Conservation (phyloP, 1,140 invertebrate genomes). For the Drosophila teissieri region DNA sequence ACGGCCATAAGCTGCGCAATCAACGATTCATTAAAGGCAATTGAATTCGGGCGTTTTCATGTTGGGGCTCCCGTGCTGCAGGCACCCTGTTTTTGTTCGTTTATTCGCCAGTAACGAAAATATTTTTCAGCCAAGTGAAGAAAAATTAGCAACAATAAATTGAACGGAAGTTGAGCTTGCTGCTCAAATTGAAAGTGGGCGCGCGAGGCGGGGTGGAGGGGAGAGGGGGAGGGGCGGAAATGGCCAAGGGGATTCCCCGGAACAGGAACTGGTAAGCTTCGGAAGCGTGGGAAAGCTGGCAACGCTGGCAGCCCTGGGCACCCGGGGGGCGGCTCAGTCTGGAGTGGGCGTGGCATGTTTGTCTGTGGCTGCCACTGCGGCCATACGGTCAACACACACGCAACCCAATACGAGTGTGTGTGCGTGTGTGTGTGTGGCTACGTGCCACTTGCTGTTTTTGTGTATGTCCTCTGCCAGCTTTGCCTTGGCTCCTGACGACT, state of each 20-base stretch:
- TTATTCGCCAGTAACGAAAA: slow-evolving; percentile 30
- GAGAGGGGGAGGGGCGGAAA: not conserved
- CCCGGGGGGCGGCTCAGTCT: slow-evolving; percentile 2
- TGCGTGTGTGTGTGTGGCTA: slow-evolving; percentile 15
- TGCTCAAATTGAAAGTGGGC: slow-evolving; percentile 69
- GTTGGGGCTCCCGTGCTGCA: not conserved
- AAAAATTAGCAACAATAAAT: slow-evolving; percentile 82
- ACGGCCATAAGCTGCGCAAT: slow-evolving; percentile 18
- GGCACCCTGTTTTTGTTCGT: slow-evolving; percentile 51
- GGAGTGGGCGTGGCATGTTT: slow-evolving; percentile 52
- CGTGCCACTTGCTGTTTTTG: slow-evolving; percentile 22
- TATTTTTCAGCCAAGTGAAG: slow-evolving; percentile 64
- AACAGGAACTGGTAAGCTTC: slow-evolving; percentile 4
- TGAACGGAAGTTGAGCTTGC: slow-evolving; percentile 71
- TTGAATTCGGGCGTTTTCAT: slow-evolving; percentile 17
- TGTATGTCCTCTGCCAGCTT: not conserved
- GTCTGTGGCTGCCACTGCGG: slow-evolving; percentile 66
- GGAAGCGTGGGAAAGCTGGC: not conserved
- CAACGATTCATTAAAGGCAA: slow-evolving; percentile 27
- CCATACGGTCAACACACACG: slow-evolving; percentile 46
- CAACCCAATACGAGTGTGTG: not conserved
- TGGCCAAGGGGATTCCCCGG: not conserved
- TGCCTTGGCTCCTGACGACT: slow-evolving; percentile 13
- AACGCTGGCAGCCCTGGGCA: not conserved
- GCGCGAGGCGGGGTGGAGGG: not conserved